Percentiles rank a stretch among this genome's conserved stretches.
phyloP scores from a whole-genome alignment of 2,888 invertebrate species.

The Polydesmus complanatus region DNA sequence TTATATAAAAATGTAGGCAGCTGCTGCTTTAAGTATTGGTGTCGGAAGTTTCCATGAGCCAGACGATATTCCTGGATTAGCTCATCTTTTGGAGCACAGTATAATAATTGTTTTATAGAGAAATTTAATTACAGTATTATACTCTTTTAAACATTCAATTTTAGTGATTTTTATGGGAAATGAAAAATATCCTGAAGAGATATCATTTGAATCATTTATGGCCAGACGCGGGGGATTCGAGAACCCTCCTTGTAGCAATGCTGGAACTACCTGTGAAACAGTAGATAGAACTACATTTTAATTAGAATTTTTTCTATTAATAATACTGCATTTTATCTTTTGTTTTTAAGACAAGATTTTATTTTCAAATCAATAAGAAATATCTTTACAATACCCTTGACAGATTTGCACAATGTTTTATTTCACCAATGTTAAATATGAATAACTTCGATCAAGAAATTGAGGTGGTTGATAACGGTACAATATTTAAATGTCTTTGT shows the following conservation, averaged over 20 bases:
- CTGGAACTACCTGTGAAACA: constrained; percentile 68
- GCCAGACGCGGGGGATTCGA: constrained; percentile 56
- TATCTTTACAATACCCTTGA: constrained; percentile 62
- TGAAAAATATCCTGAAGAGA: constrained; percentile 65
- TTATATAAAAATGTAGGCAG: constrained; percentile 10
- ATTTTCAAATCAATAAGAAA: constrained; percentile 74
- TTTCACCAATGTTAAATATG: constrained; percentile 66
- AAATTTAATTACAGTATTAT: background rate
- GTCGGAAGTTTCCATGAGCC: constrained; percentile 19
- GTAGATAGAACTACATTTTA: constrained; percentile 3
- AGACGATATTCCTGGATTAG: constrained; percentile 17
- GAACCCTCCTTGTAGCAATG: too few species aligned
- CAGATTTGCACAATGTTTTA: constrained; percentile 77
- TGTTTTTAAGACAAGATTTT: constrained; percentile 69
- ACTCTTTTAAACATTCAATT: background rate
- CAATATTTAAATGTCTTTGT: background rate
- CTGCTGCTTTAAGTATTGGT: constrained; percentile 17
- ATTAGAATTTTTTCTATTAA: background rate
- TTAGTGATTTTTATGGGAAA: background rate
- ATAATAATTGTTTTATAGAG: background rate
- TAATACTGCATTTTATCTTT: constrained; percentile 8
- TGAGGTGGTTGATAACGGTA: constrained; percentile 74
- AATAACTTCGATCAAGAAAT: constrained; percentile 75
- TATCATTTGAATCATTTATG: constrained; percentile 65
- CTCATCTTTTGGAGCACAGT: constrained; percentile 18